phyloP scores from a whole-genome alignment of 2,797 vertebrate genomes.

The Muscicapa comitata region DNA sequence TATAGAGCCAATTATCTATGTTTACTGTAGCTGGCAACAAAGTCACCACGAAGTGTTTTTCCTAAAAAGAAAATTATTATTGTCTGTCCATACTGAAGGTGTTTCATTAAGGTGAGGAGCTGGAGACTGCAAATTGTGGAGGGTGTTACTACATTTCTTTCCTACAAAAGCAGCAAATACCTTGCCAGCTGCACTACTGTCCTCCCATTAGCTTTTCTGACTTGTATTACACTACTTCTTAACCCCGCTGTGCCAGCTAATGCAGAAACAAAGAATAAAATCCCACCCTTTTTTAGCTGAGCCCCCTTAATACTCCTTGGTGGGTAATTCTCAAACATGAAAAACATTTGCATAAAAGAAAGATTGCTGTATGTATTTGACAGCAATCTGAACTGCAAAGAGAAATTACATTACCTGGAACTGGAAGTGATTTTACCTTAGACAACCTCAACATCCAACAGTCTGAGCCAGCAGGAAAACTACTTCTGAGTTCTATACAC shows the following conservation, averaged over 20 bases:
- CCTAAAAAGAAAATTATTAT: not conserved
- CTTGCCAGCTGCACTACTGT: not conserved
- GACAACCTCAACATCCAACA: not conserved
- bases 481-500: not conserved
- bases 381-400: not conserved
- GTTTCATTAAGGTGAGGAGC: not conserved
- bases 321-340: not conserved
- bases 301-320: not conserved
- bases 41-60: not conserved
- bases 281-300: not conserved
- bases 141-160: not conserved
- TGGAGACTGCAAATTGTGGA: not conserved
- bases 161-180: not conserved
- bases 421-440: not conserved
- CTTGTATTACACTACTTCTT: not conserved
- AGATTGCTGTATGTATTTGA: not conserved
- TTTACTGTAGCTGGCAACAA: not conserved
- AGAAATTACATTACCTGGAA: not conserved
- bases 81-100: not conserved
- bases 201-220: not conserved
- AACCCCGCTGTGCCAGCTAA: not conserved
- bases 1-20: not conserved
- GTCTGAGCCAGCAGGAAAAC: not conserved
- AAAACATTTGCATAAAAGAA: not conserved
- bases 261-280: not conserved